Base-by-base conservation (phyloP, 2,797 vertebrate genomes). In the Catharus ustulatus region DNA sequence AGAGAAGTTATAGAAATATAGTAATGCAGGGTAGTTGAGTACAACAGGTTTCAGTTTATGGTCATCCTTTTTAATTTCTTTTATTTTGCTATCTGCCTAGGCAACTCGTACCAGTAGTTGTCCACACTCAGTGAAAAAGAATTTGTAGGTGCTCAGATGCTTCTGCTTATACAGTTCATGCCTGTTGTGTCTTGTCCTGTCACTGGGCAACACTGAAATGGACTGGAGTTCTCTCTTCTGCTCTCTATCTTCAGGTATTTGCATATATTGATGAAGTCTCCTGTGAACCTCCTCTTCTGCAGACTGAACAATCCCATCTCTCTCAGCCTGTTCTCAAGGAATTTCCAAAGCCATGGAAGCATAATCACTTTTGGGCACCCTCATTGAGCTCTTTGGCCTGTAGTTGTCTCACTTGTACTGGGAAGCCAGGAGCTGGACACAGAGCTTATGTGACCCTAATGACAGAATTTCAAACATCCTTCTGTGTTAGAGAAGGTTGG, bases 371-470 rank as follows among this genome's bases (percentile, higher is more conserved):
- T 22, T 6, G 15, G 10, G 7, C 13, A 3, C 7, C 6, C 52
- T 57, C n/a, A 27, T 0, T 77, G 21, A 38, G 38, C 10, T 38
- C 38, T 5, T 38, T 38, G 38, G 38, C 38, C 38, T 38, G 19
- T 27, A 30, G 42, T 8, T 13, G 2, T 62, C 21, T 62, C 1
- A 5, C 30, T 59, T 21, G 27, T 46, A 34, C 23, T 38, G 15
- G 9, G 23, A 49, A 82, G 7, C 11, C 26, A 36, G 54, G 32
- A 34, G 18, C 13, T 73, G 30, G 36, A 42, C n/a, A 38, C 49
- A 38, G 14, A 21, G 29, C 2, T 58, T 1, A 0, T 3, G 6
- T 12, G 27, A 51, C 13, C 3, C 2, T 73, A 54, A 36, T 30
- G 11, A 72, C 58, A 43, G 18, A 46, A 45, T 61, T 92, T 38